Percentiles rank a stretch among this genome's conserved stretches.
These are phyloP conservation scores for Caenorhabditis parvicauda DNA, from an alignment of 2,888 invertebrate genomes.

Conservation along the genomic window DNA sequence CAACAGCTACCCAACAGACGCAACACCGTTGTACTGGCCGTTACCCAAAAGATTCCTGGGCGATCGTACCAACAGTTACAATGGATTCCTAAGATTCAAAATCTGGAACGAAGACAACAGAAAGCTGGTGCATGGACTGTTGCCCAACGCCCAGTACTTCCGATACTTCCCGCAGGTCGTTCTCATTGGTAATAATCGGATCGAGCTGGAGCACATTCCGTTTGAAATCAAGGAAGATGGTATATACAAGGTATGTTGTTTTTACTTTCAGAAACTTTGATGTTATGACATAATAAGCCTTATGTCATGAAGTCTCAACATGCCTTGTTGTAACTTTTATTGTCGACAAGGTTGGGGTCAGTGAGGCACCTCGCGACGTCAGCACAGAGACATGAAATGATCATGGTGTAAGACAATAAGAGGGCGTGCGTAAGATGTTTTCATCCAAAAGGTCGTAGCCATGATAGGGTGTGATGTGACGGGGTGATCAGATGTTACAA, in stretches of 20 bases:
- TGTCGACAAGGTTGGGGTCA: no score
- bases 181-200: conserved; percentile 75
- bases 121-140: conserved; percentile 39
- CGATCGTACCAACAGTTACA: conserved; percentile 77
- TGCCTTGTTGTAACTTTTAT: not conserved
- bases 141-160: conserved; percentile 53
- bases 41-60: conserved; percentile 80
- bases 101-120: conserved; percentile 67
- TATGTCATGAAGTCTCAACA: not conserved
- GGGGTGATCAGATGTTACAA: not conserved
- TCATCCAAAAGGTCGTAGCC: no score
- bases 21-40: conserved; percentile 79
- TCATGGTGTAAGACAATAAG: not conserved
- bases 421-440: no score
- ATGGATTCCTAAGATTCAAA: conserved; percentile 80
- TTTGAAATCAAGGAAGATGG: conserved; percentile 63
- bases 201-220: conserved; percentile 76
- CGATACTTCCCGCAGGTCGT: conserved; percentile 69
- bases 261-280: conserved; percentile 14
- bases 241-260: conserved; percentile 66
- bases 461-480: no score
- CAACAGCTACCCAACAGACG: conserved; percentile 58
- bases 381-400: no score
- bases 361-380: no score
- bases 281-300: not conserved